Base-by-base conservation (phyloP, 2,797 vertebrate genomes). In the Megalops cyprinoides region DNA sequence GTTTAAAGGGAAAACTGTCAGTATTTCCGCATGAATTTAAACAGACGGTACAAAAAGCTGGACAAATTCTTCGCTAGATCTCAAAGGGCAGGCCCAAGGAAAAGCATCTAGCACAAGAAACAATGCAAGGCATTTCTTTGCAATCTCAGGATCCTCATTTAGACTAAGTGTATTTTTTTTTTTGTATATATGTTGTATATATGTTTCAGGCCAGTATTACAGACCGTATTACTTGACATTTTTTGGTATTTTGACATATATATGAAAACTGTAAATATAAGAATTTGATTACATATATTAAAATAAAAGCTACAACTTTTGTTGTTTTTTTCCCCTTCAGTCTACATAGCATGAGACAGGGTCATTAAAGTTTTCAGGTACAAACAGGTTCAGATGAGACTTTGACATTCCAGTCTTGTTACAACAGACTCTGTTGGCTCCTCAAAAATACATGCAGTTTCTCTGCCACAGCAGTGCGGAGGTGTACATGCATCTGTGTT, bases 1-100 rank as follows among this genome's bases (percentile, higher is more conserved):
- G 15, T 71, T 91, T n/a, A 85, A 48, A 1, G 78, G 84, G 76
- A 84, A 53, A 73, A 74, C 83, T 39, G 84, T 60, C 34, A 87
- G 86, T 60, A 71, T 78, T n/a, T 81, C 85, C 46, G 86, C 81
- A 79, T 86, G 34, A 78, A 81, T 76, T 4, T 12, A 74, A 60
- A 60, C 20, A 10, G 25, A 23, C 42, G 9, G 23, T 0, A 62
- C 8, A 7, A 9, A 37, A 78, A 46, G 39, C 15, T 12, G 48
- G 39, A 2, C 31, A 76, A 34, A 37, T 2, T 51, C 14, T 23
- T 28, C 31, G 60, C 31, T 65, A 60, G 60, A 34, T 12, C 31
- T 65, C 23, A 71, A 3, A 71, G 12, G 67, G 39, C 42, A 71
- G 20, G 20, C 20, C 39, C 23, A 20, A 1, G 18, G 7, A 1